Conservation (phyloP, 2,113 vertebrate species). For the Trichechus manatus region DNA sequence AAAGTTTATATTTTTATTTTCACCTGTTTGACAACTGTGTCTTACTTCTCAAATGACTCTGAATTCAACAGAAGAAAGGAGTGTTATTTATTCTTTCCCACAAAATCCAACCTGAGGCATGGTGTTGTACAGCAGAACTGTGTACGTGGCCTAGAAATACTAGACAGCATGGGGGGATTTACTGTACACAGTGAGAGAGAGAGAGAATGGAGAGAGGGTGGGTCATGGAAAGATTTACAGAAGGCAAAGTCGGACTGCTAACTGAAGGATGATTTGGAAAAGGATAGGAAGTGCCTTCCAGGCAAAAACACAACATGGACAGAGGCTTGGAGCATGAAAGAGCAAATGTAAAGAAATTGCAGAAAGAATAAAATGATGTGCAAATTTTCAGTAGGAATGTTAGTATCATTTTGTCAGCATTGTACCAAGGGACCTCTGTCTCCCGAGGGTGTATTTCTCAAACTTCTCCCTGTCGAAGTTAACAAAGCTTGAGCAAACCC, state of each 20-base stretch:
- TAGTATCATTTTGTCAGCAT: neutral
- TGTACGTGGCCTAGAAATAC: neutral
- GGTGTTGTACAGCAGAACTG: neutral
- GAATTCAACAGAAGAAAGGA: neutral
- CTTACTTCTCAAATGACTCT: conserved; percentile 62
- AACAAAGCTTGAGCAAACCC: neutral
- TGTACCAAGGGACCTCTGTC: neutral
- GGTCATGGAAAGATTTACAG: neutral
- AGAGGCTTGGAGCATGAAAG: neutral
- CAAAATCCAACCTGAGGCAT: conserved; percentile 28
- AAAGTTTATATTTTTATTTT: conserved; percentile 62
- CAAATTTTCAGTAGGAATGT: neutral
- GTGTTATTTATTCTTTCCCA: conserved; percentile 35
- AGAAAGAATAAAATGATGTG: neutral
- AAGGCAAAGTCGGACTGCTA: neutral
- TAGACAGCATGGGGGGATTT: neutral
- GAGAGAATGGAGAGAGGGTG: neutral
- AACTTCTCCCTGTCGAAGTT: neutral
- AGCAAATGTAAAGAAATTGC: neutral
- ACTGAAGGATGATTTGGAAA: neutral
- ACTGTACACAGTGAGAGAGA: neutral
- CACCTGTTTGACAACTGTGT: conserved; percentile 66
- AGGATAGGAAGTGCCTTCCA: neutral
- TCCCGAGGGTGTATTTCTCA: neutral
- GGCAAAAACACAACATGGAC: neutral